Conservation (phyloP, 2,888 invertebrate species). For the Philonicus albiceps region DNA sequence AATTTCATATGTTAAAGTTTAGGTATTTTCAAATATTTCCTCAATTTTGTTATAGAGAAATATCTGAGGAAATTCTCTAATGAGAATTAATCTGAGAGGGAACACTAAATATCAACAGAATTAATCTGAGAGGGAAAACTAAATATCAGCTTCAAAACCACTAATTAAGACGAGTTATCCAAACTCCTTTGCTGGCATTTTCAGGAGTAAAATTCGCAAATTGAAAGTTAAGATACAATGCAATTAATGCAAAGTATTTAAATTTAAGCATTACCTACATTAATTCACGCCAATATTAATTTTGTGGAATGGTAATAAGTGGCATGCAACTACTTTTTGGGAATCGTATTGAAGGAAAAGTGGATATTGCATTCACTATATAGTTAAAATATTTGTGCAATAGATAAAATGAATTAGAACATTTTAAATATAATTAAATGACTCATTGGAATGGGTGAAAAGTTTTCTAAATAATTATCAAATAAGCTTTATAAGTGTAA, state of each 20-base stretch:
- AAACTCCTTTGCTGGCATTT: neutral
- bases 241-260: neutral
- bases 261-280: too few species aligned
- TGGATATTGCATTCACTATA: too few species aligned
- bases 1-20: neutral
- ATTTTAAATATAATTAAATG: too few species aligned
- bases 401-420: too few species aligned
- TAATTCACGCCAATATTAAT: too few species aligned
- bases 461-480: too few species aligned
- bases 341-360: too few species aligned
- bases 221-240: neutral
- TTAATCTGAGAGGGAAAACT: neutral
- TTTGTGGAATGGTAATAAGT: too few species aligned
- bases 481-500: too few species aligned
- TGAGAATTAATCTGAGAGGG: neutral
- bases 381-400: too few species aligned
- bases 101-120: neutral
- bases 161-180: neutral
- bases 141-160: neutral
- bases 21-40: neutral
- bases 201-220: neutral
- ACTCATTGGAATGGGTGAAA: too few species aligned
- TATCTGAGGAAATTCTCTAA: neutral
- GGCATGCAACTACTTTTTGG: too few species aligned
- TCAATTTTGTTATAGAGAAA: neutral